These are phyloP conservation scores for Eonycteris spelaea DNA, from an alignment of 2,113 vertebrate genomes.

Conservation along the genomic window DNA sequence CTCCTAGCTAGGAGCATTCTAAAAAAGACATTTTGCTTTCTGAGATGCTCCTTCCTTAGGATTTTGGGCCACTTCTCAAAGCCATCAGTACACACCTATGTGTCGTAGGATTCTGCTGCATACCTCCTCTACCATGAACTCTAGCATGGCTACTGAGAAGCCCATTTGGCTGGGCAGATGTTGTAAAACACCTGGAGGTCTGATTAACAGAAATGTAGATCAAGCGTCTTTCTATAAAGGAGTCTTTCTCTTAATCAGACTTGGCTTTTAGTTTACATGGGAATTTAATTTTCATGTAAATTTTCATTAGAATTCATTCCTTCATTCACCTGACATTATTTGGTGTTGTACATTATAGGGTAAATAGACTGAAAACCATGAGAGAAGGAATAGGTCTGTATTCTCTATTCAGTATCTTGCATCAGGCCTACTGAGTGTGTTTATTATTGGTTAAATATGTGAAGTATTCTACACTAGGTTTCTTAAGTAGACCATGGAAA, in stretches of 20 bases:
- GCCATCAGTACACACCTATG: background rate
- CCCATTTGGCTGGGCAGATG: background rate
- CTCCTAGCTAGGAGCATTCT: background rate
- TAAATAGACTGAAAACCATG: background rate
- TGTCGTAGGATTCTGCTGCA: background rate
- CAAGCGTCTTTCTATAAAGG: background rate
- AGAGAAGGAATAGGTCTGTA: rapidly evolving
- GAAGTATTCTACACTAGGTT: background rate
- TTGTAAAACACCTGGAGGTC: background rate
- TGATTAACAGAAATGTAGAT: background rate
- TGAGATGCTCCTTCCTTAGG: background rate
- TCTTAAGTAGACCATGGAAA: background rate
- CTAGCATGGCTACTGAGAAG: background rate
- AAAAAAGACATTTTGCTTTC: background rate
- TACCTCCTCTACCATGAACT: background rate
- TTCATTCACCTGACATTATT: background rate
- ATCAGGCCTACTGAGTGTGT: background rate
- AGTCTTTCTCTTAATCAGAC: background rate
- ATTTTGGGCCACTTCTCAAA: background rate
- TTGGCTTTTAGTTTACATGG: background rate
- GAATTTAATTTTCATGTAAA: background rate
- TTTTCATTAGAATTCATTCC: background rate
- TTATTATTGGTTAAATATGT: background rate
- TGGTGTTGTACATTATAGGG: background rate
- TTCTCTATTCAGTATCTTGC: background rate